phyloP scores from a whole-genome alignment of 2,888 invertebrate species.

The Drosophila falleni region DNA sequence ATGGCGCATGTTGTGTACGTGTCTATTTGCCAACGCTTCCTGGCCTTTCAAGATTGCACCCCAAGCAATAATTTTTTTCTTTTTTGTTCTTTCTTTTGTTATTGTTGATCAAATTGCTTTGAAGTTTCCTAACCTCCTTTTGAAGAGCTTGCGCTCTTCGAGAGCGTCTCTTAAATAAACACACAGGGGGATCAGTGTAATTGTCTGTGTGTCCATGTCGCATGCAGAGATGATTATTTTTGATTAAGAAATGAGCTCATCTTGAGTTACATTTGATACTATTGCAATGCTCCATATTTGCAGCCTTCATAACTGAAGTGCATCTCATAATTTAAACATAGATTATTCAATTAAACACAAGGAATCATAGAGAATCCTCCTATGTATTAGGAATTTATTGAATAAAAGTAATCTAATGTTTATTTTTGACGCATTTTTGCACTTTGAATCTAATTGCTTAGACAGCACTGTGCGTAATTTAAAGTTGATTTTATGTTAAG shows the following conservation, averaged over 20 bases:
- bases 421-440: not conserved
- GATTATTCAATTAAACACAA: slow-evolving; percentile 13
- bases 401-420: too few species aligned
- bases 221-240: slow-evolving; percentile 6
- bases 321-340: not conserved
- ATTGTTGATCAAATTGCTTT: slow-evolving; percentile 23
- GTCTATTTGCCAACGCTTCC: slow-evolving; percentile 31
- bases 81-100: slow-evolving; percentile 8
- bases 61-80: slow-evolving; percentile 10
- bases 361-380: not conserved
- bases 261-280: not conserved
- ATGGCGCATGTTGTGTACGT: slow-evolving; percentile 36
- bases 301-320: slow-evolving; percentile 3
- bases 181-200: slow-evolving; percentile 21
- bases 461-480: not conserved
- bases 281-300: slow-evolving; percentile 1
- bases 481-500: not conserved
- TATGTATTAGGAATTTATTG: not conserved
- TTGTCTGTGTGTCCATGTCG: slow-evolving; percentile 1
- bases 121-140: slow-evolving; percentile 9
- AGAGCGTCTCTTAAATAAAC: slow-evolving; percentile 1
- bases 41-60: slow-evolving; percentile 2
- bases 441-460: not conserved
- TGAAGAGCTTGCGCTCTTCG: not conserved
- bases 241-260: slow-evolving; percentile 3